Conservation (phyloP, 2,888 invertebrate species). For the Dermolepida albohirtum region DNA sequence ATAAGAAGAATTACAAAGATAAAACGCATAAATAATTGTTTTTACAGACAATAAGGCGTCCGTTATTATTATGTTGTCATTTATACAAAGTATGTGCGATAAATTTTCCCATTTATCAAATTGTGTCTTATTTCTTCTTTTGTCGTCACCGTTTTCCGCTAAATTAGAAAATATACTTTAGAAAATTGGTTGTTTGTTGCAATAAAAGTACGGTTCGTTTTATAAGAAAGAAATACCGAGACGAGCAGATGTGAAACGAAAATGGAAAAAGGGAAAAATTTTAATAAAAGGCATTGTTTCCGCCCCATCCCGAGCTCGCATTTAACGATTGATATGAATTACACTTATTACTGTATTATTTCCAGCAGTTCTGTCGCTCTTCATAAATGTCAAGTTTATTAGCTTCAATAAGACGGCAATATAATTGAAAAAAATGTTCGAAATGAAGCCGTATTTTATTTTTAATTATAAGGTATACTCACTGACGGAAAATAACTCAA, state of each 20-base stretch:
- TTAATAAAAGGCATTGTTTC: constrained; percentile 18
- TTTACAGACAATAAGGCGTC: background rate
- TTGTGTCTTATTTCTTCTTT: constrained; percentile 44
- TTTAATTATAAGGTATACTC: too few species aligned
- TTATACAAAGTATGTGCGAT: constrained; percentile 39
- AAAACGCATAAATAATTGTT: constrained; percentile 19
- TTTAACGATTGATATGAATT: too few species aligned
- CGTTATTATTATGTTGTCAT: constrained; percentile 43
- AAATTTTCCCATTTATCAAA: constrained; percentile 45
- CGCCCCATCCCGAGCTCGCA: too few species aligned
- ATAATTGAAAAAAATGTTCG: too few species aligned
- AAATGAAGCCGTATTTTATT: too few species aligned
- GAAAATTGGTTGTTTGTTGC: constrained; percentile 44
- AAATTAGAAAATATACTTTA: constrained; percentile 46
- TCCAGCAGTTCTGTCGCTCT: too few species aligned
- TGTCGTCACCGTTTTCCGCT: constrained; percentile 43
- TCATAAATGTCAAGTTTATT: too few species aligned
- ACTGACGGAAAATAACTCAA: too few species aligned
- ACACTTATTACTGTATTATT: too few species aligned
- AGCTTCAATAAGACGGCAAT: too few species aligned
- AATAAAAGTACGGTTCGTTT: constrained; percentile 20
- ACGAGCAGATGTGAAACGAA: constrained; percentile 36
- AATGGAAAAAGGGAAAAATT: constrained; percentile 32
- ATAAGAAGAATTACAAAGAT: constrained; percentile 20
- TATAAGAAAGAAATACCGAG: constrained; percentile 18